Evolutionary conservation across 1,140 invertebrate genomes (phyloP), one percentile per base, ranked within the genome.

Genomic region (Proctacanthus coquilletti): DNA sequence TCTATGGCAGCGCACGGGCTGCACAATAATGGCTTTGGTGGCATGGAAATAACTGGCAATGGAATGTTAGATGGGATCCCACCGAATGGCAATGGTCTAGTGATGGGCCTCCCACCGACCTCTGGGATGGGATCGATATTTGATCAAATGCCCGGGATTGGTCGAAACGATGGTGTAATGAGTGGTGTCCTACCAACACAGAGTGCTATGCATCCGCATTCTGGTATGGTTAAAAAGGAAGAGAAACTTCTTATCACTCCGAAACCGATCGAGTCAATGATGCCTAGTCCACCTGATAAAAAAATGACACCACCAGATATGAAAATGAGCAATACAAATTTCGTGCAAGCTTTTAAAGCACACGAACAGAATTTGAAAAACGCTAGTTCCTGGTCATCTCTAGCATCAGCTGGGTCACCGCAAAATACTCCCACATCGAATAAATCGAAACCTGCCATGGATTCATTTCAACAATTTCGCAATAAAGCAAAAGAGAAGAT

Each of bases 401-500:
- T 94, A 35, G 86, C 84, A 0, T 81, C 84, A 57, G 77, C 79
- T 25, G 76, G 75, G 31, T 79, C 81, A 50, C 78, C 81, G 14
- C 72, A 77, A 48, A 69, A 69, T 48, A 63, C 68, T 52, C 66
- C 56, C 50, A 69, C 58, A 56, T 69, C 62, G 27, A 74, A 64
- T 45, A 74, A 75, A 60, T 64, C 69, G 56, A 76, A 67, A 62
- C 76, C 58, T 43, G 74, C 65, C 57, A 86, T 74, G 68, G 73
- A 77, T 43, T 75, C 70, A 55, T 77, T 77, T 52, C 72, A 75
- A 64, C 77, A 79, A 44, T 97, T 95, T 60, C 87, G 87, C 55
- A 93, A 92, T 55, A 81, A 93, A 68, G 91, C 91, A 6, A 87
- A 88, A 61, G 88, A 95, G 62, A 93, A 95, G 57, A 77, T 80